A percentile compares a stretch with the other conserved stretches of the same genome.
Evolutionary conservation across 2,113 vertebrate genomes (phyloP).

Genomic region (Oenanthe oenanthe): DNA sequence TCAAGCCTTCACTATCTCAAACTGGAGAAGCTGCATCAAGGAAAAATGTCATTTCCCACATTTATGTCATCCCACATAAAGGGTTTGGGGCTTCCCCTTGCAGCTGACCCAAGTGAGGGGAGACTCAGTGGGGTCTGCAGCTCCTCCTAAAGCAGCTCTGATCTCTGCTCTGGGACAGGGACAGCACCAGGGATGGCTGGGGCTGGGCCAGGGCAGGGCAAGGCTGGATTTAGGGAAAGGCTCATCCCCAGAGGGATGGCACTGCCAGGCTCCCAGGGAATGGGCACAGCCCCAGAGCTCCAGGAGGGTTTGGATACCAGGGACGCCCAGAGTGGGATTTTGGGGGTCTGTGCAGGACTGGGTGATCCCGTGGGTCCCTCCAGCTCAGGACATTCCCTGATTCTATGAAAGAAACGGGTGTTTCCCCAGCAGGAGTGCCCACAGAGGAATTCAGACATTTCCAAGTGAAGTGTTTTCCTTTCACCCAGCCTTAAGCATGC

Average conservation of each 20-base stretch:
- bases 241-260: background rate
- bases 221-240: background rate
- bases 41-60: background rate
- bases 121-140: rapidly evolving
- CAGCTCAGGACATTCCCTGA: background rate
- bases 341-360: background rate
- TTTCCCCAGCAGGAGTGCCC: background rate
- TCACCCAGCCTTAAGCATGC: background rate
- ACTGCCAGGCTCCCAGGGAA: too few relatives aligned
- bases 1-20: background rate
- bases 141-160: background rate
- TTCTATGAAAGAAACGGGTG: background rate
- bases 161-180: background rate
- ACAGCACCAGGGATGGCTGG: rapidly evolving
- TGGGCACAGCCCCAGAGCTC: background rate
- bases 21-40: background rate
- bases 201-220: rapidly evolving
- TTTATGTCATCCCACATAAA: too few relatives aligned
- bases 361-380: background rate
- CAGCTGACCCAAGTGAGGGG: background rate
- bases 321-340: background rate
- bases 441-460: background rate
- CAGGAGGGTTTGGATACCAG: rapidly evolving
- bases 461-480: background rate
- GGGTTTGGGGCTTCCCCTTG: background rate